phyloP scores from a whole-genome alignment of 2,797 vertebrate species.

The Glyptemys insculpta region DNA sequence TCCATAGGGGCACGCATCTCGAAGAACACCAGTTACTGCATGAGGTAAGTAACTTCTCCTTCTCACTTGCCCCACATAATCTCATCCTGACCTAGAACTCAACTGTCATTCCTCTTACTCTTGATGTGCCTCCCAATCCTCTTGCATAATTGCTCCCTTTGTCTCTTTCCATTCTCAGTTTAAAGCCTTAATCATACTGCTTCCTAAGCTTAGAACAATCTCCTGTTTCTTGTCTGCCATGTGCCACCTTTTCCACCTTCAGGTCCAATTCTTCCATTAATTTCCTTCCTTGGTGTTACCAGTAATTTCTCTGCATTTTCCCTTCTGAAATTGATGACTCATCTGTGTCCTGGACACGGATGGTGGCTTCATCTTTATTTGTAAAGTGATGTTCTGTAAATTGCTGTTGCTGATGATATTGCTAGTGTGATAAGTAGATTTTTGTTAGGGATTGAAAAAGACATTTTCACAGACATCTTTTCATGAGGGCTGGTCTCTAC shows the following conservation, averaged over 20 bases:
- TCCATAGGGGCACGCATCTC: too few relatives aligned
- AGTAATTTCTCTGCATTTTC: not conserved
- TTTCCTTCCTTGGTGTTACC: conserved; percentile 7
- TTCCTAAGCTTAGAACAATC: not conserved
- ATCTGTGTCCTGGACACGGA: not conserved
- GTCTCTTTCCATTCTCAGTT: conserved; percentile 7
- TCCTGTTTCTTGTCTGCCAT: conserved; percentile 26
- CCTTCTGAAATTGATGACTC: not conserved
- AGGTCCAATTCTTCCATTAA: not conserved
- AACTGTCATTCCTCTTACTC: not conserved
- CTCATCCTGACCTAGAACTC: not conserved
- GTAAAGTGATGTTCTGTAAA: not conserved
- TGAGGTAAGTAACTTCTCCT: too few relatives aligned
- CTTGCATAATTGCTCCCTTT: conserved; percentile 19
- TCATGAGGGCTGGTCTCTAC: not conserved
- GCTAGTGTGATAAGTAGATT: not conserved
- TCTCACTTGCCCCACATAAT: too few relatives aligned
- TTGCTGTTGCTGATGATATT: too few relatives aligned
- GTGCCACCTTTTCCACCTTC: conserved; percentile 3
- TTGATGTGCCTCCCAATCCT: not conserved
- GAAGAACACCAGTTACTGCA: too few relatives aligned
- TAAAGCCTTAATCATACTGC: not conserved
- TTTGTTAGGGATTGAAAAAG: not conserved
- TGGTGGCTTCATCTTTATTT: not conserved
- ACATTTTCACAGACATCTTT: not conserved